These are phyloP conservation scores for Andricus quercusramuli DNA, from an alignment of 2,888 invertebrate genomes.

Conservation along the genomic window DNA sequence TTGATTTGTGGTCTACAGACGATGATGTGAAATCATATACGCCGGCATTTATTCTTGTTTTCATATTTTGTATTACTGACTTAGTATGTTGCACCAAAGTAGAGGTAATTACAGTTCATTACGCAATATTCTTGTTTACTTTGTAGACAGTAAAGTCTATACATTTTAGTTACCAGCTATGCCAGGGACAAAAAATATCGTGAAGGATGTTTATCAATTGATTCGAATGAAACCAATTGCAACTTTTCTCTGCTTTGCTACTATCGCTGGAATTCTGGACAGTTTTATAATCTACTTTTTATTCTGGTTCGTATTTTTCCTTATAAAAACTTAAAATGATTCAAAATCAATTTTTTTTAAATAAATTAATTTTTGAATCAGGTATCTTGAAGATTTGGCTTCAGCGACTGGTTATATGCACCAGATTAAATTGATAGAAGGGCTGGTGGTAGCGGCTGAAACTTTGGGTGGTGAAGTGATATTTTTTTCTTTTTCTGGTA, in stretches of 20 bases:
- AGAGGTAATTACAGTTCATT: slow-evolving; percentile 76
- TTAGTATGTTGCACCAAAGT: slow-evolving; percentile 84
- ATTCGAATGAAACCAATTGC: slow-evolving; percentile 84
- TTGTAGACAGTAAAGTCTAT: slow-evolving; percentile 10
- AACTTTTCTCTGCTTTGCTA: slow-evolving; percentile 86
- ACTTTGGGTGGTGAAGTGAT: slow-evolving; percentile 89
- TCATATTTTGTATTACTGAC: slow-evolving; percentile 84
- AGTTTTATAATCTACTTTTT: slow-evolving; percentile 90
- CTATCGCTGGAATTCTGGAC: slow-evolving; percentile 88
- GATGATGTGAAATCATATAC: slow-evolving; percentile 83
- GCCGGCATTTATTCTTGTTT: slow-evolving; percentile 86
- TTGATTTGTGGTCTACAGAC: slow-evolving; percentile 83
- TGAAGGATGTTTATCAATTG: slow-evolving; percentile 83
- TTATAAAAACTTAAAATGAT: not conserved
- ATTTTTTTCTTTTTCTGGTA: slow-evolving; percentile 87
- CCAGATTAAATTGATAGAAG: slow-evolving; percentile 89
- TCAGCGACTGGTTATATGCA: slow-evolving; percentile 81
- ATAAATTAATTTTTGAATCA: slow-evolving; percentile 65
- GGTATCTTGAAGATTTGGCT: slow-evolving; percentile 90
- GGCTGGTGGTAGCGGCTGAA: slow-evolving; percentile 88
- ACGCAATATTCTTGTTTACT: not conserved
- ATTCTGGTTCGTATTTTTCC: slow-evolving; percentile 83
- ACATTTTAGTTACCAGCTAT: slow-evolving; percentile 84
- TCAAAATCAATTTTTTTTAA: not conserved
- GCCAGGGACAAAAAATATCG: slow-evolving; percentile 84